These are phyloP conservation scores for Trisateles emortualis DNA, from an alignment of 2,888 invertebrate genomes.

Conservation along the genomic window DNA sequence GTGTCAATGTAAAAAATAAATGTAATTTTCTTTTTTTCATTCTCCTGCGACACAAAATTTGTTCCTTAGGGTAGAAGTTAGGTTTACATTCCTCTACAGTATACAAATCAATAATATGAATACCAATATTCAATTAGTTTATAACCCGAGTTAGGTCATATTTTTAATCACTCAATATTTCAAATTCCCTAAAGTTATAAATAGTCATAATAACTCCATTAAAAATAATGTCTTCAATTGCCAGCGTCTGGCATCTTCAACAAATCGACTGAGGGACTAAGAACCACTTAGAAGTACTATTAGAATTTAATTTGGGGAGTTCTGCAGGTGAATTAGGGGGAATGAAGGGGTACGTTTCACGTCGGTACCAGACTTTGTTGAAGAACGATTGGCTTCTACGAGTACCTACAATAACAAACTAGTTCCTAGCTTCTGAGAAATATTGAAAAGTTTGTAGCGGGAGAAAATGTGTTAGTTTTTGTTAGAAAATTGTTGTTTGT, in stretches of 20 bases:
- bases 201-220: not conserved
- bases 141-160: not conserved
- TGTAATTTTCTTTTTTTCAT: too few relatives aligned
- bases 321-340: conserved; percentile 11
- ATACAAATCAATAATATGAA: too few relatives aligned
- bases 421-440: not conserved
- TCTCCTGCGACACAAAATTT: too few relatives aligned
- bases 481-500: not conserved
- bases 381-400: conserved; percentile 9
- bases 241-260: not conserved
- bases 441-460: not conserved
- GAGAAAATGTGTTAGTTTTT: not conserved
- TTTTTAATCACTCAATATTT: not conserved
- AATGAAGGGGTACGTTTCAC: conserved; percentile 19
- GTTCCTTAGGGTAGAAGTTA: too few relatives aligned
- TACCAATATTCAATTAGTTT: too few relatives aligned
- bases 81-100: too few relatives aligned
- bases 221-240: not conserved
- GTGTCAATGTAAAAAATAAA: too few relatives aligned
- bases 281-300: conserved; percentile 23
- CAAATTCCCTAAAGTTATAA: not conserved
- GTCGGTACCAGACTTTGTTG: conserved; percentile 12
- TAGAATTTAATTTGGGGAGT: conserved; percentile 28
- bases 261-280: conserved; percentile 2
- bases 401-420: not conserved